Evolutionary conservation across 2,797 vertebrate species (phyloP), one percentile per base, ranked within the genome.

Genomic region (Triplophysa yarkandensis): DNA sequence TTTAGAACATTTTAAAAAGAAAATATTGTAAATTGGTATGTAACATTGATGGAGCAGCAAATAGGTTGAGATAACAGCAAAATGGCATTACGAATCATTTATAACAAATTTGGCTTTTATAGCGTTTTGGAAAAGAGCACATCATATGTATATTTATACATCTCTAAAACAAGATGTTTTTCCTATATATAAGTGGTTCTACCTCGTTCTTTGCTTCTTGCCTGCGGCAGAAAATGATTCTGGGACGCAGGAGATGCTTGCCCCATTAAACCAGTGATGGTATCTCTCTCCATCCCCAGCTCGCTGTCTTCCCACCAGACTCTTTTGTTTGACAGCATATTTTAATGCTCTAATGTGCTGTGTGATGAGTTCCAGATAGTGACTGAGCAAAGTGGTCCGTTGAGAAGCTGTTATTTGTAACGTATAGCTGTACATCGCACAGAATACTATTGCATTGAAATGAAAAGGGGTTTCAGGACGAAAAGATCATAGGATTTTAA

Each of bases 271-370:
- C 25, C 67, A 57, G 41, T 32, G 41, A 36, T 36, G 16, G 14
- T 11, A 61, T 48, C 41, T 60, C 7, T 39, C 9, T 27, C 32
- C n/a, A 11, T 62, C 17, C 34, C 9, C 48, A 39, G 28, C 28
- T 28, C 4, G 16, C 55, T 58, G 7, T n/a, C 41, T 39, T 62
- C 44, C 30, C 23, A 4, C 30, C 36, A 67, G 21, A 52, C 30
- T 30, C 50, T 46, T 60, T 5, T 13, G 28, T 71, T 71, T 61
- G 68, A 60, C 28, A 62, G 43, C 30, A 27, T 71, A 62, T 50
- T 71, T 71, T 50, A 54, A 54, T 68, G 66, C 34, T 68, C 50
- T 68, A 50, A 50, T 61, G 43, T 71, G 55, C 43, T 62, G 30
- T 8, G n/a, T 71, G 41, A 60, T 61, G 43, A 27, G 30, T 71